These are phyloP conservation scores for Bufo bufo DNA, from an alignment of 2,113 vertebrate genomes.

Conservation along the genomic window DNA sequence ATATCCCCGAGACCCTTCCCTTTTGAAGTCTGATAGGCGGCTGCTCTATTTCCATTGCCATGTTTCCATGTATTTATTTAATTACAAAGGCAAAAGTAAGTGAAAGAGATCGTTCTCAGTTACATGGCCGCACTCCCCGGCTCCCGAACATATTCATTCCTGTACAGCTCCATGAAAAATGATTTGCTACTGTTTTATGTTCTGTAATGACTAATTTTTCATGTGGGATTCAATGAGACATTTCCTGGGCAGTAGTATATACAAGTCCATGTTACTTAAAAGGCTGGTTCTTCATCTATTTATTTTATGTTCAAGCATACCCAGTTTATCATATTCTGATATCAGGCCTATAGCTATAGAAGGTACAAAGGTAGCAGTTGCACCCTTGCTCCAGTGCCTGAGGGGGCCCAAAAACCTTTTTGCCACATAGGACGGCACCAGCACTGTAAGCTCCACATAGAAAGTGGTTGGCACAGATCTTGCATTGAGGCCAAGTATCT, in stretches of 20 bases:
- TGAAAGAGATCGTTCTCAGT: neutral
- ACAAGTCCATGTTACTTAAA: neutral
- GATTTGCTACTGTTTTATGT: slow-evolving; percentile 22
- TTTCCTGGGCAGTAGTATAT: neutral
- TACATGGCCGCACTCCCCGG: neutral
- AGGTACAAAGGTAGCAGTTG: neutral
- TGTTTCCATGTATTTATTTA: slow-evolving; percentile 12
- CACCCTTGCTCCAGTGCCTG: too few relatives aligned
- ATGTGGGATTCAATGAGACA: neutral
- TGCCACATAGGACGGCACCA: too few relatives aligned
- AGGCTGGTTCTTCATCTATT: neutral
- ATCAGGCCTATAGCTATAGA: neutral
- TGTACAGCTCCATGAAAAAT: neutral
- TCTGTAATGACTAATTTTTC: neutral
- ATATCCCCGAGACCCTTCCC: neutral
- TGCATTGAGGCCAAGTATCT: too few relatives aligned
- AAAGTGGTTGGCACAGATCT: too few relatives aligned
- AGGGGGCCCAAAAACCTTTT: too few relatives aligned
- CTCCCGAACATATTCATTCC: neutral
- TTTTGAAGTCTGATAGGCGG: slow-evolving; percentile 5
- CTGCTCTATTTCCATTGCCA: slow-evolving; percentile 9
- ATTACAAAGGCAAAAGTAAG: slow-evolving; percentile 5
- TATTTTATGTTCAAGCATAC: neutral
- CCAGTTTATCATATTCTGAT: neutral
- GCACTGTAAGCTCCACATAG: too few relatives aligned